Base-by-base conservation (phyloP, 1,140 invertebrate species). In the Apis dorsata region DNA sequence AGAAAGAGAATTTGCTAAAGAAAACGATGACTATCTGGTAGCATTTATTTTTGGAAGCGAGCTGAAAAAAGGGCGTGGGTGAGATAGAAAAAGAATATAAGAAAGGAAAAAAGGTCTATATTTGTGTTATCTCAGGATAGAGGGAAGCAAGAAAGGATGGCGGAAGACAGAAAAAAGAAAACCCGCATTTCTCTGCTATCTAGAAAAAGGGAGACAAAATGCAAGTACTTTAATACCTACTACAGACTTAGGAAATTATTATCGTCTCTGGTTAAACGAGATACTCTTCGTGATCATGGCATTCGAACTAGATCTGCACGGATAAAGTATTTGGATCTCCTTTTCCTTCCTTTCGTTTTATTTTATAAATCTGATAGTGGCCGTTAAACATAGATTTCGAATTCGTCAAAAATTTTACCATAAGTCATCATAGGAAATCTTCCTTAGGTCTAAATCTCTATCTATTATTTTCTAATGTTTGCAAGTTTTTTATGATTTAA, bases 91-190 rank as follows among this genome's bases (percentile, higher is more conserved):
- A 19, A 60, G 15, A 53, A 19, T 24, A 28, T 57, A 24, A 65
- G 55, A 70, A 76, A 72, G 71, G 24, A 72, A 53, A 63, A 59
- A 82, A 84, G 81, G 44, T 49, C 82, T 86, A 84, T 90, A 87
- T 89, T 85, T 84, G 83, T 79, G 89, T 89, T 90, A 90, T 89
- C 86, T 90, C 55, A 72, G 53, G 74, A 59, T 17, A 24, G 71
- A 71, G 15, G 28, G 9, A n/a, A 13, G 0, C 11, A 28, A 1
- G 5, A 0, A 19, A 7, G 4, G 13, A 55, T 2, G 11, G 66
- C n/a, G 63, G 53, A 59, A 79, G 59, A 55, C 21, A 12, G 51
- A 72, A 66, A 24, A 21, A 55, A 60, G 63, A 59, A 69, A 60
- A 69, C 28, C 70, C 79, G 74, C 85, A 79, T 79, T 85, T 83